A percentile compares a stretch with the other conserved stretches of the same genome.
phyloP scores from a whole-genome alignment of 2,888 invertebrate genomes.

The Limenitis camilla region DNA sequence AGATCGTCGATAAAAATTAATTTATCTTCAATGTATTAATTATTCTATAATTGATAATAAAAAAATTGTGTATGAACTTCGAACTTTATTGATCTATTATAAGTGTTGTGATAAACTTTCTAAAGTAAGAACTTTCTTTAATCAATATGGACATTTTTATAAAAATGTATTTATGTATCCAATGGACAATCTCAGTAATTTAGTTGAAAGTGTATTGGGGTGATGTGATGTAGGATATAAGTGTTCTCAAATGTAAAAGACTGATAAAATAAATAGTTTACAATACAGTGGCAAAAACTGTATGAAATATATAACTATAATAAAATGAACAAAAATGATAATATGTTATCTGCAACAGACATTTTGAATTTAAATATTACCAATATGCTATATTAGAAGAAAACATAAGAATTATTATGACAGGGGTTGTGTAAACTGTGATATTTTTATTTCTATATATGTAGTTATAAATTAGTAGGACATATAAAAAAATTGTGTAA shows the following conservation, averaged over 20 bases:
- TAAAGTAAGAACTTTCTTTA: constrained; percentile 27
- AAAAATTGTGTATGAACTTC: constrained; percentile 68
- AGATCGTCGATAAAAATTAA: constrained; percentile 70
- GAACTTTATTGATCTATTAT: constrained; percentile 63
- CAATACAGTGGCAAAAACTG: neutral
- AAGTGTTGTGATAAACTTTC: constrained; percentile 61
- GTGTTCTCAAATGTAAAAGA: constrained; percentile 16
- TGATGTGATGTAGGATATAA: constrained; percentile 19
- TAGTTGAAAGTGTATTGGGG: constrained; percentile 17
- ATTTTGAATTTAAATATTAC: too few relatives aligned
- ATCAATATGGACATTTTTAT: constrained; percentile 25
- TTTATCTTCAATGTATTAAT: constrained; percentile 58
- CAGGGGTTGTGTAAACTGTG: too few relatives aligned
- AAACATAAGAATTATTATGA: too few relatives aligned
- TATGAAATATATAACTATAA: too few relatives aligned
- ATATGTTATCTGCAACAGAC: too few relatives aligned
- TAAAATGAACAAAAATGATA: too few relatives aligned
- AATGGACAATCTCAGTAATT: constrained; percentile 20
- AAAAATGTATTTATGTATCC: constrained; percentile 8
- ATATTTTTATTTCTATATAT: too few relatives aligned
- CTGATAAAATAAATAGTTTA: constrained; percentile 8
- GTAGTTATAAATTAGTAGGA: too few relatives aligned
- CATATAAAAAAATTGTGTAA: too few relatives aligned
- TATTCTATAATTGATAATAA: constrained; percentile 55
- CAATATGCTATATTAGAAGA: too few relatives aligned